Conservation (phyloP, 2,113 vertebrate genomes). For the Megaceryle torquata region DNA sequence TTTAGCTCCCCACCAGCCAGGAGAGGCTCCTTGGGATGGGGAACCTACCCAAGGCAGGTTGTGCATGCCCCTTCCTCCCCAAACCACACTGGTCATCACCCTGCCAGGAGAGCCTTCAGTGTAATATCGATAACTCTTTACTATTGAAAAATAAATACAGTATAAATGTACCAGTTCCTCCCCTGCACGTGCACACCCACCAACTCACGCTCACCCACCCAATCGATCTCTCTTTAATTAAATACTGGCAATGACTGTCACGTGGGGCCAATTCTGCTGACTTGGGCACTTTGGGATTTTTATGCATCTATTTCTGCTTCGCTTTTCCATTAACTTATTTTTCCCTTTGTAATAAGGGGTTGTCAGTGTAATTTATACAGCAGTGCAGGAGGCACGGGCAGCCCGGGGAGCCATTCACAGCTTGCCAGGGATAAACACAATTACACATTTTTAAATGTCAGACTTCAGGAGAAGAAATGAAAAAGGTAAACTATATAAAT, state of each 20-base stretch:
- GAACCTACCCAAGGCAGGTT: neutral
- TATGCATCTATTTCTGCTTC: conserved; percentile 65
- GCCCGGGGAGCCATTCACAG: conserved; percentile 61
- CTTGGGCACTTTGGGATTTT: conserved; percentile 57
- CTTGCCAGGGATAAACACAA: conserved; percentile 70
- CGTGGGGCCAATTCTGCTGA: conserved; percentile 61
- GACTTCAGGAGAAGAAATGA: conserved; percentile 49
- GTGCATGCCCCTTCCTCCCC: neutral
- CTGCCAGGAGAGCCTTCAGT: neutral
- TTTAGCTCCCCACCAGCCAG: neutral
- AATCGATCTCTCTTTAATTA: conserved; percentile 68
- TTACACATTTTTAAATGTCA: conserved; percentile 71
- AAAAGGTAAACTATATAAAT: conserved; percentile 62
- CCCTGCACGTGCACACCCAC: neutral
- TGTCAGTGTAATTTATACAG: conserved; percentile 68
- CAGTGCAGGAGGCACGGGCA: conserved; percentile 46
- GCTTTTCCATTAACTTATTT: conserved; percentile 72
- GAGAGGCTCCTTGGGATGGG: neutral
- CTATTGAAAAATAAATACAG: neutral
- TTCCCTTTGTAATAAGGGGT: conserved; percentile 69
- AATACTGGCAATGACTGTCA: conserved; percentile 53
- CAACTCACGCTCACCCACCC: conserved; percentile 13
- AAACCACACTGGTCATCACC: neutral
- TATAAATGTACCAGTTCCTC: neutral
- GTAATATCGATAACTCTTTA: neutral